Evolutionary conservation across 2,113 vertebrate species (phyloP).

Genomic region (Datnioides undecimradiatus): DNA sequence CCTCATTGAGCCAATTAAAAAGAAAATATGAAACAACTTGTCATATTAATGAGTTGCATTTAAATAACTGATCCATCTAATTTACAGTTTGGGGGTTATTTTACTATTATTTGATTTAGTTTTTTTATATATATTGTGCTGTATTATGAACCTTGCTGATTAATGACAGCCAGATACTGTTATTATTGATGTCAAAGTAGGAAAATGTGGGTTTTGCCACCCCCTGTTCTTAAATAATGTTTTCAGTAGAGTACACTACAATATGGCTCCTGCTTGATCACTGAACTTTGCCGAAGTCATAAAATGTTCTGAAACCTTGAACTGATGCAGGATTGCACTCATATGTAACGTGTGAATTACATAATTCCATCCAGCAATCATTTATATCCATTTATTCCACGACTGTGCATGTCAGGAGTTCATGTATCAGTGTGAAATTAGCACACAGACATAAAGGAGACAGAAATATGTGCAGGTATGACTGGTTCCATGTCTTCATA

Average conservation of each 20-base stretch:
- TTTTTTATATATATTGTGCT: neutral
- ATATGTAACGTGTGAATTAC: neutral
- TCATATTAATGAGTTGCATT: neutral
- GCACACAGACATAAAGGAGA: slow-evolving; percentile 24
- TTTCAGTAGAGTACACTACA: neutral
- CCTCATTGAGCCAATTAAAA: neutral
- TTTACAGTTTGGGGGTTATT: neutral
- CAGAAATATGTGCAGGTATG: slow-evolving; percentile 25
- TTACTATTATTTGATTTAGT: neutral
- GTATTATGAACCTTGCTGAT: too few relatives aligned
- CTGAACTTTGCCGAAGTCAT: neutral
- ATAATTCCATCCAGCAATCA: neutral
- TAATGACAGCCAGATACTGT: neutral
- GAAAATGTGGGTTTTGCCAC: neutral
- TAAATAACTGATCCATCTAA: neutral
- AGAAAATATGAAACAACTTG: neutral
- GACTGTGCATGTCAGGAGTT: neutral
- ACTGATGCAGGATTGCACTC: neutral
- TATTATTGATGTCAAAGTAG: neutral
- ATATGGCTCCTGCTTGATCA: neutral
- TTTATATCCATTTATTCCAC: neutral
- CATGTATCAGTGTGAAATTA: neutral
- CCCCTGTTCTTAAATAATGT: neutral
- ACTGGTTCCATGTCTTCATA: slow-evolving; percentile 73
- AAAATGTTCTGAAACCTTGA: neutral